Evolutionary conservation across 2,797 vertebrate genomes (phyloP).

Genomic region (Malurus leucopterus): DNA sequence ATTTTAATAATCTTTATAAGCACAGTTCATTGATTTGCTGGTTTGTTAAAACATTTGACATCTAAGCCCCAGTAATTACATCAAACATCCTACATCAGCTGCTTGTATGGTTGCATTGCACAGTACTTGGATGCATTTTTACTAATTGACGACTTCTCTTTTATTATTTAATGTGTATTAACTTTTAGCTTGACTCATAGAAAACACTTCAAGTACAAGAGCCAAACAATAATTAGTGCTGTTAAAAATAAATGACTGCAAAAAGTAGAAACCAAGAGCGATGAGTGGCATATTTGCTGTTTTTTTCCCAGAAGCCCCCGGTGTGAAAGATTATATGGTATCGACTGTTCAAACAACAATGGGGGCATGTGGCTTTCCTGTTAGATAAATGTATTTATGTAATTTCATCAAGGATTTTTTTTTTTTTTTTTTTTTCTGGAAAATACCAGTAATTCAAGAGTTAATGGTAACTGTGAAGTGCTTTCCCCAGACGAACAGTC

Average conservation of each 20-base stretch:
- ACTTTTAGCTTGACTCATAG: constrained; percentile 28
- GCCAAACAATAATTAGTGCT: constrained; percentile 21
- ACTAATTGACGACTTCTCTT: constrained; percentile 6
- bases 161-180: constrained; percentile 4
- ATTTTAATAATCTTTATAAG: not conserved
- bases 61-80: constrained; percentile 18
- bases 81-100: not conserved
- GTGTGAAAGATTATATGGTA: not conserved
- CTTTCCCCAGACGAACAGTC: not conserved
- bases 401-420: not conserved
- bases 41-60: constrained; percentile 37
- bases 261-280: not conserved
- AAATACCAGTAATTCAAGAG: not conserved
- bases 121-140: not conserved
- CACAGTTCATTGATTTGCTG: constrained; percentile 4
- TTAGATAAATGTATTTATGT: not conserved
- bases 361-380: not conserved
- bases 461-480: not conserved
- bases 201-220: not conserved
- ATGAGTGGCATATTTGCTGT: not conserved
- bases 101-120: not conserved
- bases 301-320: not conserved
- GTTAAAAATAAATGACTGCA: constrained; percentile 15
- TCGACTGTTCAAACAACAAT: not conserved
- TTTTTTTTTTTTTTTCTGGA: not conserved